phyloP scores from a whole-genome alignment of 2,888 invertebrate species.

The Cylloceria caligata region DNA sequence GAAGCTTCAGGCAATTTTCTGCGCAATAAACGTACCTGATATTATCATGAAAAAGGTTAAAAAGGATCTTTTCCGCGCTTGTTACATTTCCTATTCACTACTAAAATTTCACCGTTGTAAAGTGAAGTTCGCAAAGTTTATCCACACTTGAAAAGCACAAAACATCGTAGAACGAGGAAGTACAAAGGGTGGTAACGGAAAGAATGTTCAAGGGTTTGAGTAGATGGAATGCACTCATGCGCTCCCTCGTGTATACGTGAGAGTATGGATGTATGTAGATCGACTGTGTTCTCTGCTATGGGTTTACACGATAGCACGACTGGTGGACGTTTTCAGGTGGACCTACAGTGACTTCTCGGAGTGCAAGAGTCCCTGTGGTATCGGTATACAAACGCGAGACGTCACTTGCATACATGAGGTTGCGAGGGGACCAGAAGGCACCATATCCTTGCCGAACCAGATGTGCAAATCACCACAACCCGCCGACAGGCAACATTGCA shows the following conservation, averaged over 20 bases:
- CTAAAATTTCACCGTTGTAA: background rate
- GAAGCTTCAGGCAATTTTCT: background rate
- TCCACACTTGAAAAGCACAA: constrained; percentile 25
- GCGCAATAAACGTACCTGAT: background rate
- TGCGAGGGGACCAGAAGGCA: constrained; percentile 94
- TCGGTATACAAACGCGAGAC: constrained; percentile 96
- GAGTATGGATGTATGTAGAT: constrained; percentile 44
- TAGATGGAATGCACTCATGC: constrained; percentile 32
- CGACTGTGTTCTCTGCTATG: constrained; percentile 1
- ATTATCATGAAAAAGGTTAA: background rate
- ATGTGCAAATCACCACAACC: constrained; percentile 97
- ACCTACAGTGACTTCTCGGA: constrained; percentile 95
- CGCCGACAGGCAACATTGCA: constrained; percentile 95
- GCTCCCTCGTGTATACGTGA: background rate
- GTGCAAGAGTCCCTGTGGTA: constrained; percentile 97
- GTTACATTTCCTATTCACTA: background rate
- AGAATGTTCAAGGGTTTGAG: background rate
- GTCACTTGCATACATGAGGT: constrained; percentile 96
- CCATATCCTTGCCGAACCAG: constrained; percentile 96
- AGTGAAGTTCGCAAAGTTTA: constrained; percentile 23
- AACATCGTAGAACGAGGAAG: background rate
- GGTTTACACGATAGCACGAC: constrained; percentile 41
- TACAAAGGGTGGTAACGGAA: constrained; percentile 13
- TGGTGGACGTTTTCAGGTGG: constrained; percentile 87
- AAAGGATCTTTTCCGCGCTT: background rate